A percentile compares a stretch with the other conserved stretches of the same genome.
Conservation (phyloP, 2,888 invertebrate genomes). For the Drosophila mimetica region DNA sequence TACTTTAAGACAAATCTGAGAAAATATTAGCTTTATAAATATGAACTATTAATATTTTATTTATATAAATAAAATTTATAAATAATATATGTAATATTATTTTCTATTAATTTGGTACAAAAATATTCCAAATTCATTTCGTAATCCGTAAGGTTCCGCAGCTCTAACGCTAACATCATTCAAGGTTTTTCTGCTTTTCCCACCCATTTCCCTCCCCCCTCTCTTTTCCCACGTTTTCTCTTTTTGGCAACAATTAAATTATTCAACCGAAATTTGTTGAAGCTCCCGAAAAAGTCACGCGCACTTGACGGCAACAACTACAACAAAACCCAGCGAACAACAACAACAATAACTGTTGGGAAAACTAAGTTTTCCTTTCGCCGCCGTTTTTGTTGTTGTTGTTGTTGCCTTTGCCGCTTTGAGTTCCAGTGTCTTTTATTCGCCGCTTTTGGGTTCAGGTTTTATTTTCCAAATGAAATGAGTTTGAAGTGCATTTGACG, state of each 20-base stretch:
- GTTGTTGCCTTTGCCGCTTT: constrained; percentile 51
- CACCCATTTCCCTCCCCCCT: not conserved
- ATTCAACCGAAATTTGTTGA: constrained; percentile 81
- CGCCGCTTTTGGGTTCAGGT: constrained; percentile 60
- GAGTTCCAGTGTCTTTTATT: constrained; percentile 66
- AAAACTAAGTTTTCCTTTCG: constrained; percentile 60
- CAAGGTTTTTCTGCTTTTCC: constrained; percentile 25
- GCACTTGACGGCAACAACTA: constrained; percentile 71
- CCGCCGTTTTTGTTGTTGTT: constrained; percentile 52
- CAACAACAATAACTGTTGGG: constrained; percentile 27
- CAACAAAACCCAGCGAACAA: constrained; percentile 10
- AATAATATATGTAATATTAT: not conserved
- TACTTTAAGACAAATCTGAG: no score
- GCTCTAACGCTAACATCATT: constrained; percentile 16
- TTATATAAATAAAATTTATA: not conserved
- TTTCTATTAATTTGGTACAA: not conserved
- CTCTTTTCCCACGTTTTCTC: constrained; percentile 6
- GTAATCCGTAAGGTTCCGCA: not conserved
- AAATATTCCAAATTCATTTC: no score
- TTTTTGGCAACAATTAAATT: constrained; percentile 77
- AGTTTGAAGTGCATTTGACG: constrained; percentile 79
- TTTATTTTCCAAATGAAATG: constrained; percentile 81
- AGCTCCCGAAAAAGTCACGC: constrained; percentile 81
- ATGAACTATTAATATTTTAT: no score
- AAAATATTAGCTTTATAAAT: no score